Base-by-base conservation (phyloP, 64 coral and sea anemone species). In the Cladopsammia gracilis region DNA sequence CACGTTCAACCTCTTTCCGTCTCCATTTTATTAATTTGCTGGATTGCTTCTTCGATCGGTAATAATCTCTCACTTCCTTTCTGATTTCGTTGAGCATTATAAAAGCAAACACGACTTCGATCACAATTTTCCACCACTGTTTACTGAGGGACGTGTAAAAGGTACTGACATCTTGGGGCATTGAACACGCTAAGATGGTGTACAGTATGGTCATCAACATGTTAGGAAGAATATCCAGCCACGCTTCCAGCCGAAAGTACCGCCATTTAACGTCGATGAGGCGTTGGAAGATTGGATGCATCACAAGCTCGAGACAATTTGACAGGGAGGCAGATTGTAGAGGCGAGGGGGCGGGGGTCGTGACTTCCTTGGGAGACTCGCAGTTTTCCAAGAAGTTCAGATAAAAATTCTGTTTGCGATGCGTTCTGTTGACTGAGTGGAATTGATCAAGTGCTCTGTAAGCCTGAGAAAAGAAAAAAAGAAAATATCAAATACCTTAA, bases 381-480 rank as follows among this genome's bases (percentile, higher is more conserved):
- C 78, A 48, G 16, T 78, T 85, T 75, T 97, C 92, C 7, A 97
- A 78, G 46, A 86, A 97, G 22, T 89, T 94, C 25, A 97, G 58
- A 47, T 97, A 97, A 67, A 88, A 97, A 58, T 93, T 84, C 54
- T 97, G 87, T 25, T 97, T 97, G 7, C 75, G 95, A 69, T 94
- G 81, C 19, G 82, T 79, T 91, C 92, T 90, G 69, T 96, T 83
- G 0, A 96, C 85, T 8, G 82, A 93, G 66, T 96, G 90, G 47
- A 96, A 92, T 66, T 96, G 90, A 45, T 96, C 90, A 64, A 96
- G 85, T 10, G 94, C 94, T 88, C 80, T 96, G 54, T 93, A 85
- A 1, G 95, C 95, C 92, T 94, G 64, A 58, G 34, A 18, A 24
- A 75, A 64, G 22, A 3, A 65, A 49, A 56, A 61, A 65, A 50